Evolutionary conservation across 2,888 invertebrate species (phyloP).

Genomic region (Apamea epomidion): DNA sequence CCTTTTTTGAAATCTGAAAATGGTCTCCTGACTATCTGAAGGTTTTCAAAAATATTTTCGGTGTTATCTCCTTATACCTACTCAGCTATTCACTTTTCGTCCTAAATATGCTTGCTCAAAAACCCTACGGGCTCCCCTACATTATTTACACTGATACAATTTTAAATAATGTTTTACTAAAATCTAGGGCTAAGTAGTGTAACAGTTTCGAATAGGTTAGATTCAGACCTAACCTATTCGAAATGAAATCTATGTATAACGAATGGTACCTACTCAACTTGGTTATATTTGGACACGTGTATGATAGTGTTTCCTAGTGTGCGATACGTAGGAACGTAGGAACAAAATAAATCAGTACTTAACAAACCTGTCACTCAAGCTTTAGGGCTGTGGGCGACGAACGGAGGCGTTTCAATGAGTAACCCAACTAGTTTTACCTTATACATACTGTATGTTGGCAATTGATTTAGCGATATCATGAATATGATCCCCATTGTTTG

Average conservation of each 20-base stretch:
- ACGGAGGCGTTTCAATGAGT: conserved; percentile 79
- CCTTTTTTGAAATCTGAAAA: too few species aligned
- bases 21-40: too few species aligned
- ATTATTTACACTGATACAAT: not conserved
- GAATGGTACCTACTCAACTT: not conserved
- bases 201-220: not conserved
- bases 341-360: conserved; percentile 70
- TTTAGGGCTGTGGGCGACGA: conserved; percentile 75
- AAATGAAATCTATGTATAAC: too few species aligned
- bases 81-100: too few species aligned
- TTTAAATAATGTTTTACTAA: not conserved
- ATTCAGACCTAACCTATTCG: too few species aligned
- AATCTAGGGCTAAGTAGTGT: not conserved
- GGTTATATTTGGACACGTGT: not conserved
- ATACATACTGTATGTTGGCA: conserved; percentile 66
- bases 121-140: too few species aligned
- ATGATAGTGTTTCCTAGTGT: conserved; percentile 28
- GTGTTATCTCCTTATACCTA: too few species aligned
- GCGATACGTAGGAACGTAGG: conserved; percentile 55
- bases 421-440: conserved; percentile 75
- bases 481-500: conserved; percentile 59
- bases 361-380: conserved; percentile 73
- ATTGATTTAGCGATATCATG: conserved; percentile 71
- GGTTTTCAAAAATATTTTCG: too few species aligned
- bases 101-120: too few species aligned